Percentiles rank a stretch among this genome's conserved stretches.
Conservation (phyloP, 2,113 vertebrate species). For the Machaerirhynchus nigripectus region DNA sequence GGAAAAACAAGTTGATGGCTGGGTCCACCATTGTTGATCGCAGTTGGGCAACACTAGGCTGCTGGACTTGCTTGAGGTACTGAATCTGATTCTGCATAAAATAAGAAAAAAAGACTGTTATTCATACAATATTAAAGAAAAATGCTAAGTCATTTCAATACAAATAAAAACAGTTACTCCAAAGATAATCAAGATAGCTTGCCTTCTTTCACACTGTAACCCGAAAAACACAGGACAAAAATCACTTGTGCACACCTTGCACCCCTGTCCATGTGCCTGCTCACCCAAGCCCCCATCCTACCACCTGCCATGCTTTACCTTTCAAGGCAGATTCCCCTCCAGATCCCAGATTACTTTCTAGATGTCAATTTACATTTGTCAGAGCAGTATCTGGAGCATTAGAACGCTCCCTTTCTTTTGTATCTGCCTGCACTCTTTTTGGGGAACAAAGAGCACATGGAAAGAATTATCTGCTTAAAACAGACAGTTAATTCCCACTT, state of each 20-base stretch:
- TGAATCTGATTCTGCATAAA: constrained; percentile 96
- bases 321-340: not conserved
- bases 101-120: constrained; percentile 53
- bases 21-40: constrained; percentile 99
- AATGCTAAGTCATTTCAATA: accelerated
- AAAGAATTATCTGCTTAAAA: not conserved
- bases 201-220: not conserved
- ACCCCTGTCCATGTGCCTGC: not conserved
- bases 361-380: not conserved
- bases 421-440: not conserved
- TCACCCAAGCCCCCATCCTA: not conserved
- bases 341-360: not conserved
- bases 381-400: not conserved
- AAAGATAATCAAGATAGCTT: not conserved
- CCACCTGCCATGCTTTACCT: not conserved
- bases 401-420: not conserved
- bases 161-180: not conserved
- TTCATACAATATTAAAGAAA: not conserved
- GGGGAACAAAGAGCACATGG: too few relatives aligned
- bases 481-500: not conserved
- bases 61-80: constrained; percentile 99
- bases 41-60: constrained; percentile 96
- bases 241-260: not conserved
- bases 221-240: not conserved
- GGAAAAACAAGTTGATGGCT: constrained; percentile 99